Evolutionary conservation across 2,113 vertebrate species (phyloP), one percentile per base, ranked within the genome.

Genomic region (Pholis gunnellus): DNA sequence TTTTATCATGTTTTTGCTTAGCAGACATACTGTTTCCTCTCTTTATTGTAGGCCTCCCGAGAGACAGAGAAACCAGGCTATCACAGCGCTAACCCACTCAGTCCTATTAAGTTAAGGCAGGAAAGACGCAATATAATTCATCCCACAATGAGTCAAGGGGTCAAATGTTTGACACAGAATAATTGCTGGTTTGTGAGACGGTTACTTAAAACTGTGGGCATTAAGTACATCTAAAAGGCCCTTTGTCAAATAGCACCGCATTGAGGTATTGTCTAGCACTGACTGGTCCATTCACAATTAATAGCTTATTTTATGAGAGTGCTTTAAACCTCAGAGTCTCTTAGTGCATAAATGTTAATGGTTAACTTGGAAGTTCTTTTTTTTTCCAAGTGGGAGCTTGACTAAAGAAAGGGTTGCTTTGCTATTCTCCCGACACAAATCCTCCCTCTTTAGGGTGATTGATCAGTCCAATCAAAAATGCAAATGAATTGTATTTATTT

Each of bases 401-500:
- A 69, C 36, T n/a, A 71, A 85, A 77, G 31, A 38, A 42, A 22
- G 2, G 13, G 15, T 67, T 67, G 31, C 48, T 76, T 78, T 40
- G 31, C 13, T 22, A 18, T 56, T 54, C 52, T 65, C 3, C 14
- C 22, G 1, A 71, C 3, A 54, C 5, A 89, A 2, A 50, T 44
- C 3, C 36, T 27, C 56, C 9, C 48, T 81, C 17, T 81, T 66
- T 44, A n/a, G 7, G 36, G 27, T 65, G 79, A 88, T 34, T 54
- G 61, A 83, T 79, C 72, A 57, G 52, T 50, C 50, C 70, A 75
- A 90, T 88, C 40, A 17, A 27, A 91, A 75, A 81, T 87, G 77
- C 57, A 59, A 85, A 78, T 60, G 13, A 67, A 22, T 70, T 9
- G 13, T 38, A 57, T 65, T 87, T 54, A 86, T 75, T 71, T 73